Percentiles rank a stretch among this genome's conserved stretches.
phyloP scores from a whole-genome alignment of 2,888 invertebrate species.

The Pseudoips prasinana region DNA sequence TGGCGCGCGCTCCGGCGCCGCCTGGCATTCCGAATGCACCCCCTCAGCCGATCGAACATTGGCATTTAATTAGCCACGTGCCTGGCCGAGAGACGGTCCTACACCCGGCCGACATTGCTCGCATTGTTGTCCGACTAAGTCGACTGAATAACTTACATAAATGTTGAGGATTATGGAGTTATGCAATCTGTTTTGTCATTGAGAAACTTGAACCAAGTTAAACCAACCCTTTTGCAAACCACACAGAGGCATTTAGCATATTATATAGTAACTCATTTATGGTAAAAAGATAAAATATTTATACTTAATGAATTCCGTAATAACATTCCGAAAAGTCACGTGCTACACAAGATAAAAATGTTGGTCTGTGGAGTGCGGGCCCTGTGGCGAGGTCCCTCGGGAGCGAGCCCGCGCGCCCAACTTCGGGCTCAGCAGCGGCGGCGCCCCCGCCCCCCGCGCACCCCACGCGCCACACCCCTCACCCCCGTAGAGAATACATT shows the following conservation, averaged over 20 bases:
- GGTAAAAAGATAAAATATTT: background rate
- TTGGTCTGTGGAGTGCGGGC: slow-evolving; percentile 57
- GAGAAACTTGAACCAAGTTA: background rate
- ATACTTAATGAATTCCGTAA: background rate
- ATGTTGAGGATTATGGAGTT: slow-evolving; percentile 43
- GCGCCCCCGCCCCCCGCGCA: slow-evolving; percentile 35
- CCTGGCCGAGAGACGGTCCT: slow-evolving; percentile 54
- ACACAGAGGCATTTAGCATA: too few relatives aligned
- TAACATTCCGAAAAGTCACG: slow-evolving; percentile 9
- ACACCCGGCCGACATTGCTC: slow-evolving; percentile 56
- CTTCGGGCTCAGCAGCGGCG: slow-evolving; percentile 76
- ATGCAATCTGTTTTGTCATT: slow-evolving; percentile 21
- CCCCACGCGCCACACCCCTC: slow-evolving; percentile 45
- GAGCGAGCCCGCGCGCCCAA: slow-evolving; percentile 79
- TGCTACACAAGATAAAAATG: slow-evolving; percentile 25
- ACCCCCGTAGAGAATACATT: slow-evolving; percentile 78
- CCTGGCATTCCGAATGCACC: slow-evolving; percentile 61
- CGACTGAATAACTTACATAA: slow-evolving; percentile 58
- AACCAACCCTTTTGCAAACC: background rate
- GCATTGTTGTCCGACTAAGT: slow-evolving; percentile 64
- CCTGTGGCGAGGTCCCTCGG: slow-evolving; percentile 64
- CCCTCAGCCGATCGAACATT: slow-evolving; percentile 48
- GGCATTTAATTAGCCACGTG: slow-evolving; percentile 81
- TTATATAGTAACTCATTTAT: background rate
- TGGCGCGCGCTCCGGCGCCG: slow-evolving; percentile 45